A percentile compares a stretch with the other conserved stretches of the same genome.
Evolutionary conservation across 1,140 invertebrate species (phyloP).

Genomic region (Hydropsyche tenuis): DNA sequence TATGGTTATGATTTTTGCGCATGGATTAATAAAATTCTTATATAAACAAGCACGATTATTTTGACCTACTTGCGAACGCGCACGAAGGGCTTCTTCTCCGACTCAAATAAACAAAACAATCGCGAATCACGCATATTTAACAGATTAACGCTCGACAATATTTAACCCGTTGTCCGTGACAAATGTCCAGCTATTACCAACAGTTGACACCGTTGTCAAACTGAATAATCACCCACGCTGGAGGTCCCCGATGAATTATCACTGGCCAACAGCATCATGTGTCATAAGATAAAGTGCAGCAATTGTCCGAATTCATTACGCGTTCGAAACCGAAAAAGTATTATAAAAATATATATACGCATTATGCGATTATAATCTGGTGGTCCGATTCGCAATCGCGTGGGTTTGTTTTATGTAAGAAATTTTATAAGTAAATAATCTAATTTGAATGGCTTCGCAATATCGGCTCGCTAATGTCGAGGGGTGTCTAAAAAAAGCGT

Average conservation of each 20-base stretch:
- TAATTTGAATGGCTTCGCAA: slow-evolving; percentile 21
- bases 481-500: slow-evolving; percentile 6
- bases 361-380: too few species aligned
- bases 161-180: slow-evolving; percentile 30
- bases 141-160: slow-evolving; percentile 6
- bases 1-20: slow-evolving; percentile 48
- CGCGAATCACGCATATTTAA: neutral
- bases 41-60: neutral
- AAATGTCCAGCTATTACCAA: slow-evolving; percentile 48
- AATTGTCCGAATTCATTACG: too few species aligned
- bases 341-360: too few species aligned
- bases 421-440: too few species aligned
- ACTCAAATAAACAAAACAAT: too few species aligned
- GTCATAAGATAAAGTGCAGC: slow-evolving; percentile 11
- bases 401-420: too few species aligned
- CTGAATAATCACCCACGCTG: slow-evolving; percentile 27
- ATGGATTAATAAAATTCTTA: slow-evolving; percentile 42
- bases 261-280: slow-evolving; percentile 26
- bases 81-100: neutral
- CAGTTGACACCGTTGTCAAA: slow-evolving; percentile 36
- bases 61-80: neutral
- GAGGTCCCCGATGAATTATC: slow-evolving; percentile 20
- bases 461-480: slow-evolving; percentile 42
- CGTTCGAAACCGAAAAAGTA: too few species aligned
- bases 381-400: too few species aligned